Conservation (phyloP, 2,888 invertebrate genomes). For the Eupithecia subumbrata region DNA sequence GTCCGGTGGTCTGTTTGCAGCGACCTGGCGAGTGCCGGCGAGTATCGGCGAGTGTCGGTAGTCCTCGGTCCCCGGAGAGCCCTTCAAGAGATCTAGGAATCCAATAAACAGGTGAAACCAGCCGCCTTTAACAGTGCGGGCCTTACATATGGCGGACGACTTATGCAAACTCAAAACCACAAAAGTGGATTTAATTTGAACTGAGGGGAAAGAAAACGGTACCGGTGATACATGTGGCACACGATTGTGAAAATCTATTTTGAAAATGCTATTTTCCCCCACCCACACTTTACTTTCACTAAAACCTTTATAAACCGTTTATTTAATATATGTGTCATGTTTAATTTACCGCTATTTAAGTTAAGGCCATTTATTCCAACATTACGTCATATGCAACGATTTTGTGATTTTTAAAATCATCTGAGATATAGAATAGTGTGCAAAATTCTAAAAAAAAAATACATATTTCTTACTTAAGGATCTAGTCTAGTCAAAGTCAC, state of each 20-base stretch:
- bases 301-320: neutral
- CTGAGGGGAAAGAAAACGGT: neutral
- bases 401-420: no score
- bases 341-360: no score
- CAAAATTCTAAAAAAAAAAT: no score
- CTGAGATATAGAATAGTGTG: no score
- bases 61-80: conserved; percentile 21
- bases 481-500: no score
- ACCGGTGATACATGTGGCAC: neutral
- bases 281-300: no score
- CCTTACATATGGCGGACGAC: neutral
- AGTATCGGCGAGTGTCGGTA: neutral
- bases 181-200: neutral
- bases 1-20: neutral
- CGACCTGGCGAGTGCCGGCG: neutral
- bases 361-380: no score
- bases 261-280: no score
- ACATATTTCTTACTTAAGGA: no score
- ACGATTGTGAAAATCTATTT: neutral
- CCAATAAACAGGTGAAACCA: conserved; percentile 33
- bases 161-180: neutral
- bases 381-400: no score
- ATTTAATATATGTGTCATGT: no score
- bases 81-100: conserved; percentile 31
- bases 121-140: neutral